phyloP scores from a whole-genome alignment of 2,113 vertebrate genomes.

The Syngnathus scovelli region DNA sequence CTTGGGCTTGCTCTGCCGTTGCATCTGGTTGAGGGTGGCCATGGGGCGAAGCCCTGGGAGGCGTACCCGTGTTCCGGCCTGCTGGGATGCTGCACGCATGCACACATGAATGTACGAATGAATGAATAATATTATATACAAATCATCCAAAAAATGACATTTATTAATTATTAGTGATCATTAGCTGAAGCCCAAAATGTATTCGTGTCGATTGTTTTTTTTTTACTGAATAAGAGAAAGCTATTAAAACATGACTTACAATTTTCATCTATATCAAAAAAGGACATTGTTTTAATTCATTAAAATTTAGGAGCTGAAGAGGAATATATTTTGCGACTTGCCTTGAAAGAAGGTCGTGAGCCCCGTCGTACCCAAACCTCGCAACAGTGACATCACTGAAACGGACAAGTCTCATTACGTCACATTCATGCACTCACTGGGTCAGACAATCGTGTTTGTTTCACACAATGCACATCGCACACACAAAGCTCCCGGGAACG shows the following conservation, averaged over 20 bases:
- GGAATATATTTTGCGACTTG: not conserved
- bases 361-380: not conserved
- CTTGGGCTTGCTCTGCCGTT: conserved; percentile 72
- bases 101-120: too few species aligned
- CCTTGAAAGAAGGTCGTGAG: conserved; percentile 3
- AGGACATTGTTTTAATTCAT: not conserved
- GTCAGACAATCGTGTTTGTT: not conserved
- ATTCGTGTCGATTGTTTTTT: too few species aligned
- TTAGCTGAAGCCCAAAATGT: too few species aligned
- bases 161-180: not conserved
- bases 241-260: too few species aligned
- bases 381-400: conserved; percentile 7
- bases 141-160: too few species aligned
- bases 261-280: too few species aligned
- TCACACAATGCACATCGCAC: too few species aligned
- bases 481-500: not conserved
- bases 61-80: conserved; percentile 35
- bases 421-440: not conserved
- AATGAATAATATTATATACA: too few species aligned
- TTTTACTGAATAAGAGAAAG: too few species aligned
- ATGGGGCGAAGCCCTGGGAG: conserved; percentile 66
- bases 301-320: not conserved
- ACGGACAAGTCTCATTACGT: not conserved
- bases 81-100: conserved; percentile 43
- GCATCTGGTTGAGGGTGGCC: conserved; percentile 95